These are phyloP conservation scores for Oryzias celebensis DNA, from an alignment of 2,113 vertebrate genomes.

Conservation along the genomic window DNA sequence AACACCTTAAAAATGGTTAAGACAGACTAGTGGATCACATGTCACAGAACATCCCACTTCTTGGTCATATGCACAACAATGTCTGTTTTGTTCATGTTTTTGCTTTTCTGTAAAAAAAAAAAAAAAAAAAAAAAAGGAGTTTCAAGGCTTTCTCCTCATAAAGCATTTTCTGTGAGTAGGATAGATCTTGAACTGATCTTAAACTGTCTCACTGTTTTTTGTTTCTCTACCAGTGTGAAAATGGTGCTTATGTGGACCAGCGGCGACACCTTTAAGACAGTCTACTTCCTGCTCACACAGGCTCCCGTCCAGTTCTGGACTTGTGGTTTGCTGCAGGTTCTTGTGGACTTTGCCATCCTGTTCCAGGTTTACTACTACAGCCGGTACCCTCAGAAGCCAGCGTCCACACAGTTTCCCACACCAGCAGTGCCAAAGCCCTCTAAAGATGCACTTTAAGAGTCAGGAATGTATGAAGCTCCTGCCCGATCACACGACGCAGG, in stretches of 20 bases:
- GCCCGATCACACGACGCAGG: no score
- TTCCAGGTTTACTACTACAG: slow-evolving; percentile 91
- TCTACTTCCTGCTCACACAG: slow-evolving; percentile 92
- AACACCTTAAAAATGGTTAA: no score
- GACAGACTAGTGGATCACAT: no score
- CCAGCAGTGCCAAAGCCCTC: slow-evolving; percentile 90
- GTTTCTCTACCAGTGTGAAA: slow-evolving; percentile 82
- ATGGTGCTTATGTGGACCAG: slow-evolving; percentile 99
- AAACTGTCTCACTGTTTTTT: not conserved
- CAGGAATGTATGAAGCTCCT: not conserved
- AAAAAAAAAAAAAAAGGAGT: no score
- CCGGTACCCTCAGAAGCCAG: slow-evolving; percentile 85
- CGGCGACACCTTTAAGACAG: slow-evolving; percentile 95
- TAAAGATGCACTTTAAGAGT: slow-evolving; percentile 60
- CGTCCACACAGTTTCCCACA: slow-evolving; percentile 82
- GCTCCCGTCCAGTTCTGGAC: slow-evolving; percentile 95
- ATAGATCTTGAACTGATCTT: no score
- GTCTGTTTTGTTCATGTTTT: no score
- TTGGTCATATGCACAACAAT: no score
- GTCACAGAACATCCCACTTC: no score
- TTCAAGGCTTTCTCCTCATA: no score
- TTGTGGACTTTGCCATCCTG: slow-evolving; percentile 91
- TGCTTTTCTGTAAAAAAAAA: no score
- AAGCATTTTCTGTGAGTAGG: no score
- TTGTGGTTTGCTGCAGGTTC: slow-evolving; percentile 92